A percentile compares a stretch with the other conserved stretches of the same genome.
phyloP scores from a whole-genome alignment of 2,888 invertebrate genomes.

The Cephus rjabovi region DNA sequence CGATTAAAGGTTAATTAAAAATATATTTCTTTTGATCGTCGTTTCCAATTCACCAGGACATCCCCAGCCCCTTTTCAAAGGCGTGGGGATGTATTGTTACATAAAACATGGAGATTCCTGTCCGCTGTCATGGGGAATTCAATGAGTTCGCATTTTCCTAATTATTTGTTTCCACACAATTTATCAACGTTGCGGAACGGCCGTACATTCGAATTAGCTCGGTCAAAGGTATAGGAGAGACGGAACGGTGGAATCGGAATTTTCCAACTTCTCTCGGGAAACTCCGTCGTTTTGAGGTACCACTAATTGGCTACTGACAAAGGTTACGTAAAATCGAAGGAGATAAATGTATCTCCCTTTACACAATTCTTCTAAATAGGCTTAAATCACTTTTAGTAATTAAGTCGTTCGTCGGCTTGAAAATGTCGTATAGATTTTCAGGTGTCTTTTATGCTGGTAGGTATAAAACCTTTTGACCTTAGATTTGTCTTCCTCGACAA shows the following conservation, averaged over 20 bases:
- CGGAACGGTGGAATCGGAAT: not conserved
- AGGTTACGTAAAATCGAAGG: not conserved
- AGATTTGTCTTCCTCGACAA: not conserved
- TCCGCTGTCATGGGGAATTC: not conserved
- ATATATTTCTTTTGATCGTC: not conserved
- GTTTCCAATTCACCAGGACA: not conserved
- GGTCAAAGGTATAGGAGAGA: not conserved
- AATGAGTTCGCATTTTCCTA: not conserved
- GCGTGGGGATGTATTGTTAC: not conserved
- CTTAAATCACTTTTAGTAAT: not conserved
- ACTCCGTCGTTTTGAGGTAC: not conserved
- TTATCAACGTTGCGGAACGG: not conserved
- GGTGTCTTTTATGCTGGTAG: not conserved
- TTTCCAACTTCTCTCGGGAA: not conserved
- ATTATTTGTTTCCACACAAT: not conserved
- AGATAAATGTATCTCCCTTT: not conserved
- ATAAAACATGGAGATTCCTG: not conserved
- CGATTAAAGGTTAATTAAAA: not conserved
- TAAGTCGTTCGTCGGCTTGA: not conserved
- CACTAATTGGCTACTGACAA: not conserved
- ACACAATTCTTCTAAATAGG: not conserved
- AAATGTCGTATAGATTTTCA: not conserved
- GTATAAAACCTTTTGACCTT: not conserved
- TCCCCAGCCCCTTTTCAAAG: not conserved
- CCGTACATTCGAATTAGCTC: not conserved